Percentiles rank a stretch among this genome's conserved stretches.
Conservation (phyloP, 2,113 vertebrate species). For the Gymnocephalus cernua region DNA sequence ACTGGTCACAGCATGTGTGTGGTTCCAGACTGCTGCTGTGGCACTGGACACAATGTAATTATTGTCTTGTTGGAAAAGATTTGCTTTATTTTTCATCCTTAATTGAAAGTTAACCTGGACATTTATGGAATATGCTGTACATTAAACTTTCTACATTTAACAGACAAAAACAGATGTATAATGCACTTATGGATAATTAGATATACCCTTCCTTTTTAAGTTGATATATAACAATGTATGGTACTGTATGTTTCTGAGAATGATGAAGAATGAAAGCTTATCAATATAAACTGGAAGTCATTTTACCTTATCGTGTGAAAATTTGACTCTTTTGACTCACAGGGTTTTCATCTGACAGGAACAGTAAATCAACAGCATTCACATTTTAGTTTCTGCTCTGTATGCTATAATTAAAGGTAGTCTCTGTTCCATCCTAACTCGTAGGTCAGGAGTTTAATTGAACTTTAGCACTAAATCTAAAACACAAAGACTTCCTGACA, state of each 20-base stretch:
- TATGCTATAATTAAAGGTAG: slow-evolving; percentile 72
- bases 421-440: slow-evolving; percentile 53
- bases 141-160: not conserved
- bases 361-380: slow-evolving; percentile 61
- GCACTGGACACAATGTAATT: not conserved
- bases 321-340: slow-evolving; percentile 38
- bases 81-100: not conserved
- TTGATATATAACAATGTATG: not conserved
- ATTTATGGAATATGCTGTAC: not conserved
- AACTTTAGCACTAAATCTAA: slow-evolving; percentile 76
- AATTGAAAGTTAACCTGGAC: not conserved
- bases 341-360: slow-evolving; percentile 53
- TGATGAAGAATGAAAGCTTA: slow-evolving; percentile 2
- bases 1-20: slow-evolving; percentile 10
- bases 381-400: slow-evolving; percentile 48
- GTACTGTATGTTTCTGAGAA: not conserved
- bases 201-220: not conserved
- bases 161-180: not conserved
- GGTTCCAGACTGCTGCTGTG: slow-evolving; percentile 22
- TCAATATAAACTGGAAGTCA: slow-evolving; percentile 25
- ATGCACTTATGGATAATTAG: not conserved
- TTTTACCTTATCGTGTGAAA: slow-evolving; percentile 16
- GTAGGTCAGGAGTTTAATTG: slow-evolving; percentile 72
- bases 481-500: slow-evolving; percentile 78
- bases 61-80: slow-evolving; percentile 1